Evolutionary conservation across 1,140 invertebrate species (phyloP), one percentile per base, ranked within the genome.

Genomic region (Drosophila watanabei): DNA sequence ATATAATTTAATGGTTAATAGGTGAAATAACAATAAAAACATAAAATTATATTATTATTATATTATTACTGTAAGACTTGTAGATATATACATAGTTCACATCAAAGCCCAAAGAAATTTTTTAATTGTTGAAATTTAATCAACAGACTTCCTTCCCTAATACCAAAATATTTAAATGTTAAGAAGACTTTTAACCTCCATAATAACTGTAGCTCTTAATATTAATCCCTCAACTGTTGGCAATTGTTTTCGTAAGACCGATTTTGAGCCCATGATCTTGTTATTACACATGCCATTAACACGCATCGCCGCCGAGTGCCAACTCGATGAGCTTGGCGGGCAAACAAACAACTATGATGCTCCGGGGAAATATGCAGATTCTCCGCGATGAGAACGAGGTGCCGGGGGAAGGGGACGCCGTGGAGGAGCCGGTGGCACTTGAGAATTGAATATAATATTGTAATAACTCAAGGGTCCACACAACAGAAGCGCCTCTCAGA

Each of bases 401-500:
- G 37, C 18, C 39, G 39, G 52, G 45, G n/a, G 43, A 52, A 13
- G 28, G 32, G 57, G 45, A 62, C 58, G 46, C 10, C 54, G 35
- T 14, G 54, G 33, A 45, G 35, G 32, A 78, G 85, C 68, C 85
- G 83, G 85, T 90, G 83, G 89, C 89, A 86, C 89, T 92, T 86
- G 82, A 92, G 70, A 84, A 79, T 78, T 89, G 73, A 84, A 77
- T 79, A 91, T 91, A 83, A 89, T 89, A 89, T 89, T 89, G 82
- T 89, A 89, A 89, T 90, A 90, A 66, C 79, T 92, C 59, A 86
- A 92, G 90, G 84, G 90, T 77, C 77, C 80, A 80, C 88, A 89
- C 87, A 91, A 91, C 87, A 91, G 87, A 91, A 91, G 87, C 87
- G 87, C 82, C 87, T 90, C 87, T 91, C 87, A 91, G 87, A 80